phyloP scores from a whole-genome alignment of 2,888 invertebrate species.

The Panzeria rudis region DNA sequence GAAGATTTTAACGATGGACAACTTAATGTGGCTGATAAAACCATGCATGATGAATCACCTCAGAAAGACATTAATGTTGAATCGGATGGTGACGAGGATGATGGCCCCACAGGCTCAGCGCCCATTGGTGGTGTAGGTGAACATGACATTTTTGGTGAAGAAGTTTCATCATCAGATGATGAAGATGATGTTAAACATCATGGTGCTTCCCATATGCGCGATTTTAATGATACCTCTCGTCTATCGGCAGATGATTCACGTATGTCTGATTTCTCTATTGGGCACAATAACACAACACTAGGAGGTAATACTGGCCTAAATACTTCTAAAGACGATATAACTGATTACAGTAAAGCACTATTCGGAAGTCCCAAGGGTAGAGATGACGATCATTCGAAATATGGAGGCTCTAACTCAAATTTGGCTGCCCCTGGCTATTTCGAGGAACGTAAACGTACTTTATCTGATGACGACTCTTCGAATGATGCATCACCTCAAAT shows the following conservation, averaged over 20 bases:
- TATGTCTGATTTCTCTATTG: constrained; percentile 88
- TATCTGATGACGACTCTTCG: constrained; percentile 80
- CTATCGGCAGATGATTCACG: constrained; percentile 90
- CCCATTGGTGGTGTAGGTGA: constrained; percentile 85
- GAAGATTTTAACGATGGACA: constrained; percentile 80
- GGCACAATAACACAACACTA: constrained; percentile 81
- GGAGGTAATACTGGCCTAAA: constrained; percentile 69
- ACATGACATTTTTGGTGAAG: constrained; percentile 96
- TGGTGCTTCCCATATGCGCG: constrained; percentile 84
- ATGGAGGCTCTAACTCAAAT: constrained; percentile 81
- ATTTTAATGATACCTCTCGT: constrained; percentile 91
- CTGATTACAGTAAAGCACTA: constrained; percentile 82
- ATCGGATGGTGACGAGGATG: constrained; percentile 80
- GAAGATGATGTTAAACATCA: constrained; percentile 88
- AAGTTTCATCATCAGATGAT: constrained; percentile 93
- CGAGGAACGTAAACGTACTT: constrained; percentile 79
- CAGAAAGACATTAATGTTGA: constrained; percentile 82
- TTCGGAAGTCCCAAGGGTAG: constrained; percentile 78
- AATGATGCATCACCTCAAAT: constrained; percentile 79
- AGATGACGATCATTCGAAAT: constrained; percentile 73
- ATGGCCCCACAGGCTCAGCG: constrained; percentile 75
- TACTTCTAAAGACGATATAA: constrained; percentile 77
- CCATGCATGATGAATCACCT: constrained; percentile 76
- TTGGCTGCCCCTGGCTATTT: constrained; percentile 80
- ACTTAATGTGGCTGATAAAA: constrained; percentile 76